Evolutionary conservation across 2,113 vertebrate genomes (phyloP), one percentile per base, ranked within the genome.

Genomic region (Coptodon rendalli): DNA sequence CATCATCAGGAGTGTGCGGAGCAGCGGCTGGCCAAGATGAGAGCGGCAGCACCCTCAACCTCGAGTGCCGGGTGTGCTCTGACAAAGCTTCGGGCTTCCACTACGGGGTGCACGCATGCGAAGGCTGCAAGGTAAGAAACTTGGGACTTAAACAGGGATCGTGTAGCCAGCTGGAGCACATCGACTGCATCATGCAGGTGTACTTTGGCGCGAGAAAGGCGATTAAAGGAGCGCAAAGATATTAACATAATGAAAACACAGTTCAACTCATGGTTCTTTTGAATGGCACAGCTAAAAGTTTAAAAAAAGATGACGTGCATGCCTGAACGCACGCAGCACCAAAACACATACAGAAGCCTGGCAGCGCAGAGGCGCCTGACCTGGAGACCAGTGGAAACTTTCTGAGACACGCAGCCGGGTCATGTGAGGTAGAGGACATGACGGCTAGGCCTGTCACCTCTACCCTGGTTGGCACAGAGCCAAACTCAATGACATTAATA

Each of bases 61-160:
- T 99, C 12, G 98, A 99, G 93, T 99, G 99, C 86, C 96, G 97
- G 19, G 97, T 99, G 92, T 99, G 99, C 79, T 97, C 97, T 6
- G 99, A 99, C 96, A 98, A 97, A 87, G 98, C 99, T 54, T 99
- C 98, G 0, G 98, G 99, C 87, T 99, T 98, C 94, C 99, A 99
- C 94, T 99, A 99, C 0, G 98, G 99, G n/a, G 98, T 99, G 12
- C 98, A 99, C 6, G 99, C 98, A 6, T 99, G 99, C 57, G 99
- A 99, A 94, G 99, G 99, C 91, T 99, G 99, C 96, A 99, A 99
- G 98, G 99, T 99, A 96, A 95, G 92, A 29, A n/a, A 34, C 7
- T 1, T 4, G 22, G 19, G n/a, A 50, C n/a, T 8, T 2, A 43
- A 73, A 17, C 36, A 0, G 16, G 17, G 5, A 4, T 11, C 34